Conservation (phyloP, 2,888 invertebrate species). For the Labia minor region DNA sequence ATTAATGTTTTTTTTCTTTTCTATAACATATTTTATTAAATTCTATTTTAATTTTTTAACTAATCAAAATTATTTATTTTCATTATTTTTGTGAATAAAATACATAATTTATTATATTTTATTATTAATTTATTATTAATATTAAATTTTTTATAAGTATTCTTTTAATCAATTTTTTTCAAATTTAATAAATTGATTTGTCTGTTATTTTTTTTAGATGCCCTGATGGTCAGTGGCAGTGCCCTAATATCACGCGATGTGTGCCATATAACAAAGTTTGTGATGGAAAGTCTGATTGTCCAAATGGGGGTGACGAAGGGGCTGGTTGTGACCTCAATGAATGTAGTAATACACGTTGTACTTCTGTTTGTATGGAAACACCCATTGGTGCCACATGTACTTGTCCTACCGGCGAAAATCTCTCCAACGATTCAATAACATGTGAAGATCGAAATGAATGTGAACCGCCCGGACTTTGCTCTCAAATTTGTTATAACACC, state of each 20-base stretch:
- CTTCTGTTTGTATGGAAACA: constrained; percentile 41
- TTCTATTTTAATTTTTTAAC: neutral
- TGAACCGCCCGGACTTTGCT: constrained; percentile 75
- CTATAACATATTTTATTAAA: neutral
- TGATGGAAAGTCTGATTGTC: constrained; percentile 78
- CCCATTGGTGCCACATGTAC: constrained; percentile 73
- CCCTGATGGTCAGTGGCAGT: constrained; percentile 69
- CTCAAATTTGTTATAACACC: constrained; percentile 80
- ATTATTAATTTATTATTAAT: no score
- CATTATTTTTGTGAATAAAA: neutral
- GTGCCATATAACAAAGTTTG: constrained; percentile 82
- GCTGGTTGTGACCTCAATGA: constrained; percentile 74
- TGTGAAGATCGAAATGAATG: constrained; percentile 84
- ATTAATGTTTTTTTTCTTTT: neutral
- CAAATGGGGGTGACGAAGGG: constrained; percentile 89
- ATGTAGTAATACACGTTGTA: constrained; percentile 46
- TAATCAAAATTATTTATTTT: neutral
- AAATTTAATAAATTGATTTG: no score
- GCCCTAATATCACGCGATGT: constrained; percentile 72
- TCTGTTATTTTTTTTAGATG: constrained; percentile 45
- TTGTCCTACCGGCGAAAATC: constrained; percentile 78
- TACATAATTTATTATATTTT: no score
- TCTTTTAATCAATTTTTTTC: no score
- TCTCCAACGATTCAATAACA: constrained; percentile 53
- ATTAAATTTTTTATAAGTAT: no score